Conservation (phyloP, 2,113 vertebrate genomes). For the Emberiza fucata region DNA sequence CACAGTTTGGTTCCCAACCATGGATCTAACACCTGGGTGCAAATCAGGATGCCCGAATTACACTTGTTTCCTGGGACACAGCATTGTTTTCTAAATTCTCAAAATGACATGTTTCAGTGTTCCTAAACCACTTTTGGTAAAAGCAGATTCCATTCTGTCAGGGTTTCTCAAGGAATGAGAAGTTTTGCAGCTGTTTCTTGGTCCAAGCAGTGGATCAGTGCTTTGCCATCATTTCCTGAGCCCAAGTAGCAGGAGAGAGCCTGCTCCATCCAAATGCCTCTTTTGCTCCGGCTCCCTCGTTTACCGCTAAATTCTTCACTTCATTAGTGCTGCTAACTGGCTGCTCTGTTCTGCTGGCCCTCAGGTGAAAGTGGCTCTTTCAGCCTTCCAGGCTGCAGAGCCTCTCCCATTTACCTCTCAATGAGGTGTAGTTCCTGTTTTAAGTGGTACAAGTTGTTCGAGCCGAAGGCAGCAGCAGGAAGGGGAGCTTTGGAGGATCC, state of each 20-base stretch:
- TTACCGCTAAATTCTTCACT: slow-evolving; percentile 20
- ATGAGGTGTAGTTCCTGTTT: slow-evolving; percentile 30
- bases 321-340: background rate
- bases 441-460: background rate
- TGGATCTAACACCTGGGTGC: background rate
- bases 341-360: background rate
- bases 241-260: background rate
- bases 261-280: background rate
- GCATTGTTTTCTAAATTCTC: background rate
- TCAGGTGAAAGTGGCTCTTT: slow-evolving; percentile 34
- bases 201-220: background rate
- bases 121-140: background rate
- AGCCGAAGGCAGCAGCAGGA: background rate
- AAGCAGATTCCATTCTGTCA: background rate
- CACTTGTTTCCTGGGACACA: background rate
- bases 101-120: background rate
- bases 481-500: background rate
- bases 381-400: background rate
- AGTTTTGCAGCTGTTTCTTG: background rate
- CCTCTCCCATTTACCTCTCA: slow-evolving; percentile 13
- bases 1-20: background rate
- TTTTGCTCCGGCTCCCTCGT: background rate
- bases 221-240: background rate
- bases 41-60: background rate
- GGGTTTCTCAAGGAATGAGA: background rate